A percentile compares a stretch with the other conserved stretches of the same genome.
Conservation (phyloP, 2,113 vertebrate species). For the Daboia siamensis region DNA sequence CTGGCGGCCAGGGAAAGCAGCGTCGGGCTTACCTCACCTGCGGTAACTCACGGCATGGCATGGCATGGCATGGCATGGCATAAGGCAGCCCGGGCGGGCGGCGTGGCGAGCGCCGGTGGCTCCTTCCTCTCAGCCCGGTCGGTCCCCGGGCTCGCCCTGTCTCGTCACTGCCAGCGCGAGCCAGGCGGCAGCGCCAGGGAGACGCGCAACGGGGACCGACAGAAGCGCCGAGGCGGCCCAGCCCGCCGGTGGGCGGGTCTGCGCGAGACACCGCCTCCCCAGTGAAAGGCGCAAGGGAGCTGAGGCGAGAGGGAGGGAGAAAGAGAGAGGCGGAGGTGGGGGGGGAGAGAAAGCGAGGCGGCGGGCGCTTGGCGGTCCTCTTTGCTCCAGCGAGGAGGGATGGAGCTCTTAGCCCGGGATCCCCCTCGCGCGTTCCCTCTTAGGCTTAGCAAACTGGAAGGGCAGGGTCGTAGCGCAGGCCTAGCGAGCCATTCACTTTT, state of each 20-base stretch:
- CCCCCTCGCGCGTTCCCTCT: not conserved
- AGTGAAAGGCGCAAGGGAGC: not conserved
- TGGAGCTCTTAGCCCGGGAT: not conserved
- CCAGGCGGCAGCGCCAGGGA: not conserved
- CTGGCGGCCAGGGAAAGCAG: not conserved
- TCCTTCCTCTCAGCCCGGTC: not conserved
- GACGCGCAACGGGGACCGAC: not conserved
- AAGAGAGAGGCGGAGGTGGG: not conserved
- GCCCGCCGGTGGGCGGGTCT: conserved; percentile 34
- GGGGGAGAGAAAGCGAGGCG: not conserved
- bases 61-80: conserved; percentile 26
- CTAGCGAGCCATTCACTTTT: not conserved
- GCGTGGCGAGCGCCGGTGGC: not conserved
- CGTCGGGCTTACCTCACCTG: conserved; percentile 4
- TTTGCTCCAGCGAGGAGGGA: not conserved
- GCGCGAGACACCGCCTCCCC: conserved; percentile 4
- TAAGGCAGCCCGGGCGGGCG: not conserved
- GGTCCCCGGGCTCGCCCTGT: conserved; percentile 8
- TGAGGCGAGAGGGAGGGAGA: not conserved
- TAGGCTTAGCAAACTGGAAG: not conserved
- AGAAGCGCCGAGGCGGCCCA: conserved; percentile 24
- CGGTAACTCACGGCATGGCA: conserved; percentile 37
- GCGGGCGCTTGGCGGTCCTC: not conserved
- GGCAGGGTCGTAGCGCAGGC: not conserved
- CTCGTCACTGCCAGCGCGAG: conserved; percentile 1